Percentiles rank a stretch among this genome's conserved stretches.
These are phyloP conservation scores for Montipora efflorescens DNA, from an alignment of 64 coral and sea anemone species.

Conservation along the genomic window DNA sequence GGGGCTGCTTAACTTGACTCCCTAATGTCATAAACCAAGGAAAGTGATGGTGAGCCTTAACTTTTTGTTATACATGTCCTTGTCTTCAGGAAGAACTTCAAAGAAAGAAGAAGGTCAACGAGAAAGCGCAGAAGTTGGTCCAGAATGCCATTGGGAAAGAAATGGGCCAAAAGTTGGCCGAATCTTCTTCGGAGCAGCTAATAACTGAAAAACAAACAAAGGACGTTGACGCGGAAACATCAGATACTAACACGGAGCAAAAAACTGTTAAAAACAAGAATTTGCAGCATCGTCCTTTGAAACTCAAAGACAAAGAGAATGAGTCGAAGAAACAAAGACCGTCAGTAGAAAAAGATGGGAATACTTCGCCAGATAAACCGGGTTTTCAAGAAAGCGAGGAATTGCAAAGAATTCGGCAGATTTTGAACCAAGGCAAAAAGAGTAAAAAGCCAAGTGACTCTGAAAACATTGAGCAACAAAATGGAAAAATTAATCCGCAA, in stretches of 20 bases:
- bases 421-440: conserved; percentile 72
- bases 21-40: too few species aligned
- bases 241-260: not conserved
- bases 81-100: conserved; percentile 23
- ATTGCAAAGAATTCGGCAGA: conserved; percentile 48
- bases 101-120: conserved; percentile 10
- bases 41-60: not conserved
- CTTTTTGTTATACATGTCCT: not conserved
- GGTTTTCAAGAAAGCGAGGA: conserved; percentile 69
- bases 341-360: conserved; percentile 24
- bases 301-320: conserved; percentile 74
- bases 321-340: conserved; percentile 4
- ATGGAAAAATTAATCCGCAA: too few species aligned
- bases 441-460: conserved; percentile 6
- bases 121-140: conserved; percentile 37
- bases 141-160: conserved; percentile 28
- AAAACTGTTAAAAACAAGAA: conserved; percentile 35
- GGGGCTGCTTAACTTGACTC: too few species aligned
- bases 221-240: not conserved
- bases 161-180: not conserved
- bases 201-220: not conserved
- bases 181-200: not conserved
- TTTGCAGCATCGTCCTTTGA: conserved; percentile 61
- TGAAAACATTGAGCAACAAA: conserved; percentile 20
- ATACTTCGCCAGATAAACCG: conserved; percentile 5